Evolutionary conservation across 2,113 vertebrate genomes (phyloP), one percentile per base, ranked within the genome.

Genomic region (Mirounga angustirostris): DNA sequence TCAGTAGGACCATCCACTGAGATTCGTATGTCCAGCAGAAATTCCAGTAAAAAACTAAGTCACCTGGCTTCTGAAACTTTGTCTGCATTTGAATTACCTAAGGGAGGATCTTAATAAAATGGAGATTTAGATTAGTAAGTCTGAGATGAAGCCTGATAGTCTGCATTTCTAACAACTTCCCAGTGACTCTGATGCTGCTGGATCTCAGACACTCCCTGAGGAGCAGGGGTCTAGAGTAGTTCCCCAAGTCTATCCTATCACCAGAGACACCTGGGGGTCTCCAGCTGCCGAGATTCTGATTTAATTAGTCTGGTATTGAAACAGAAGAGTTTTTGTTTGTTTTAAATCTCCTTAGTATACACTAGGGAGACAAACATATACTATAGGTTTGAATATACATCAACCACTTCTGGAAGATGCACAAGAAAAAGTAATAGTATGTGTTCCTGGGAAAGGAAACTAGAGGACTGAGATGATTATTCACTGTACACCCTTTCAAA

Each of bases 341-440:
- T 84, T 96, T 91, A 91, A 95, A 94, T 76, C 33, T 91, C 50
- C 59, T 12, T 9, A 18, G 74, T 89, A 16, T 85, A 46, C 67
- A 50, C 65, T 46, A n/a, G 21, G 59, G 65, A 93, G n/a, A 74
- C 71, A 90, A 4, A 74, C 11, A 18, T 26, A 36, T 16, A 82
- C 14, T 61, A 5, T 59, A 89, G 58, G 21, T 61, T 92, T 96
- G 54, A 96, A 93, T 86, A 63, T 15, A 78, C 8, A 69, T 52
- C 61, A 93, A 69, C 43, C 74, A 50, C 78, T 74, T 94, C 40
- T 92, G n/a, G 58, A 89, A 96, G 36, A 63, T 3, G 11, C 10
- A 69, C 7, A 86, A 93, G 78, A 50, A 83, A 85, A 95, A 74
- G 10, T 73, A 69, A 63, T 10, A 8, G 24, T 24, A 50, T 43